Percentiles rank a stretch among this genome's conserved stretches.
These are phyloP conservation scores for Hippolais icterina DNA, from an alignment of 2,113 vertebrate species.

Conservation along the genomic window DNA sequence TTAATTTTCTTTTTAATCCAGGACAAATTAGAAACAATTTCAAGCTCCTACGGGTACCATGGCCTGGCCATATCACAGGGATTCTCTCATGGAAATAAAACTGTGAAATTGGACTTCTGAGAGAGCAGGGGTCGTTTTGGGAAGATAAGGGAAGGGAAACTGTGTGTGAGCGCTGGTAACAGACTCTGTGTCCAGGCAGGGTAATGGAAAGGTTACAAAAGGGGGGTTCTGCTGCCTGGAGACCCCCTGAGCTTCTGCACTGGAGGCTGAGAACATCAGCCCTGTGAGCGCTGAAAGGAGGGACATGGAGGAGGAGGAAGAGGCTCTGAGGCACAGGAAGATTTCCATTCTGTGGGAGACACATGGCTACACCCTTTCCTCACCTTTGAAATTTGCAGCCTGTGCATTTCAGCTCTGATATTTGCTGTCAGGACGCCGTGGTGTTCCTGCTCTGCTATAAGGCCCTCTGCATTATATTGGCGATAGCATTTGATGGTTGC, in stretches of 20 bases:
- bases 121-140: not conserved
- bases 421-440: not conserved
- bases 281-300: not conserved
- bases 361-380: not conserved
- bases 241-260: not conserved
- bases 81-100: not conserved
- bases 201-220: not conserved
- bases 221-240: not conserved
- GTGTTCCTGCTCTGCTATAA: not conserved
- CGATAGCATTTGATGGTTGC: constrained; percentile 36
- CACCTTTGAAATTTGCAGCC: not conserved
- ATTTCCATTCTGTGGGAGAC: not conserved
- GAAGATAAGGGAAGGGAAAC: not conserved
- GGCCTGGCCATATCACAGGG: not conserved
- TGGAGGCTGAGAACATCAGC: not conserved
- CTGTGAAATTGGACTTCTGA: not conserved
- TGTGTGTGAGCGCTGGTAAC: not conserved
- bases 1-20: not conserved
- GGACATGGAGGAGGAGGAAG: accelerated
- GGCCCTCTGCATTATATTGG: not conserved
- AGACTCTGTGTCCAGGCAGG: not conserved
- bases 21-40: not conserved
- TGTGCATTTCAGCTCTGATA: not conserved
- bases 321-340: not conserved
- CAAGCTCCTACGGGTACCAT: not conserved